Evolutionary conservation across 2,888 invertebrate species (phyloP), one percentile per base, ranked within the genome.

Genomic region (Pasiphila rectangulata): DNA sequence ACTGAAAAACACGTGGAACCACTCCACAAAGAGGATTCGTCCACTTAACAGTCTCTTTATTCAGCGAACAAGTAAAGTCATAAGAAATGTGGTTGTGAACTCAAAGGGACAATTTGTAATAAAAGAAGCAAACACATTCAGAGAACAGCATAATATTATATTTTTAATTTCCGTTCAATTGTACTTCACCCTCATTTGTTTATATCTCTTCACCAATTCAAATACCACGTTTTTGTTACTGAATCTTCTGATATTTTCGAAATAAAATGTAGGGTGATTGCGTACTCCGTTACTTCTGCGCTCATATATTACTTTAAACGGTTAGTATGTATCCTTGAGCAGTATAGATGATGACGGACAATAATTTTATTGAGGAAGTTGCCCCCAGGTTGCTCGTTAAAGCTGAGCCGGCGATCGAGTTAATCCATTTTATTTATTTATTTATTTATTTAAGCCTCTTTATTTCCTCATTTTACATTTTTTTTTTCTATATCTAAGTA

Each of bases 331-430:
- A 57, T 61, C 57, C 55, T 50, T 54, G 56, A 55, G 49, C 60
- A 36, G 51, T 43, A 46, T 45, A 63, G 55, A 57, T 61, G 64
- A 69, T 67, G 71, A 71, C 71, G 75, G 71, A 67, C 72, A 72
- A 81, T 83, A 72, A 80, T 81, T 86, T 86, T 86, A 87, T 85
- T 81, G 85, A 83, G 87, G 86, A 86, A 85, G 84, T 80, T 69
- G 69, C 70, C 75, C n/a, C 67, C 79, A 66, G 76, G 75, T 64
- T 72, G 79, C 67, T 81, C 83, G 79, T 85, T 82, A 84, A 81
- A 77, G 70, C 57, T 72, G 70, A 75, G 74, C 72, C 66, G 73
- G 72, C 79, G 75, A 84, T 83, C 80, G 76, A 80, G 72, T 80
- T 81, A 76, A 84, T n/a, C n/a, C n/a, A n/a, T n/a, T n/a, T n/a